Percentiles rank a stretch among this genome's conserved stretches.
phyloP scores from a whole-genome alignment of 2,113 vertebrate species.

The Vanacampus margaritifer region DNA sequence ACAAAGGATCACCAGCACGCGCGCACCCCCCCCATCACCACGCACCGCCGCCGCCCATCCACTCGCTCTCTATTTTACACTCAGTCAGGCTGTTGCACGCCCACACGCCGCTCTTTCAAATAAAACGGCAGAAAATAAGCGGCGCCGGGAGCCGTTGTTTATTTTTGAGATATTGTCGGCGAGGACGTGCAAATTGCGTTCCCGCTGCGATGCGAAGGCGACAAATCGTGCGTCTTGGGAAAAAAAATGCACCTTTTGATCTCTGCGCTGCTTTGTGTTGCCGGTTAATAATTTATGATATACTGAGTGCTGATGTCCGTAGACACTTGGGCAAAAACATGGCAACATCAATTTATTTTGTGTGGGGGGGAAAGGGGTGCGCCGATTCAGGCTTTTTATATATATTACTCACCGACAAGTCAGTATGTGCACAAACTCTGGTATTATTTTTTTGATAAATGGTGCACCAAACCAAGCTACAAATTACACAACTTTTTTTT shows the following conservation, averaged over 20 bases:
- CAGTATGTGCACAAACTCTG: neutral
- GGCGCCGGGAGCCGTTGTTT: conserved; percentile 21
- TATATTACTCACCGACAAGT: neutral
- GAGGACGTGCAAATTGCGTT: conserved; percentile 8
- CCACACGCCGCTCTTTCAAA: conserved; percentile 34
- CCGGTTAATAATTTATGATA: neutral
- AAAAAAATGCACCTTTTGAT: conserved; percentile 13
- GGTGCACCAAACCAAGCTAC: too few relatives aligned
- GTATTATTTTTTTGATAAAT: neutral
- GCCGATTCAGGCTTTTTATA: neutral
- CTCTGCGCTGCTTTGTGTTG: neutral
- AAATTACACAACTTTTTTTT: too few relatives aligned
- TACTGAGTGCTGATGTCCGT: neutral
- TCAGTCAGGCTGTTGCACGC: conserved; percentile 47
- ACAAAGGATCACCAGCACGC: conserved; percentile 64
- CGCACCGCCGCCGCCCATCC: neutral
- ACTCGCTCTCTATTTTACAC: conserved; percentile 41
- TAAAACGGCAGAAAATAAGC: conserved; percentile 15
- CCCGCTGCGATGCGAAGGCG: conserved; percentile 5
- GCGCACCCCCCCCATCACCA: conserved; percentile 17
- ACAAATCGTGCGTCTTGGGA: conserved; percentile 12
- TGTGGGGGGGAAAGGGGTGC: neutral
- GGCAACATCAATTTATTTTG: neutral
- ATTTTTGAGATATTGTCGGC: conserved; percentile 6
- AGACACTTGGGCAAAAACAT: neutral